Percentiles rank a stretch among this genome's conserved stretches.
These are phyloP conservation scores for Bembecia ichneumoniformis DNA, from an alignment of 2,888 invertebrate species.

Conservation along the genomic window DNA sequence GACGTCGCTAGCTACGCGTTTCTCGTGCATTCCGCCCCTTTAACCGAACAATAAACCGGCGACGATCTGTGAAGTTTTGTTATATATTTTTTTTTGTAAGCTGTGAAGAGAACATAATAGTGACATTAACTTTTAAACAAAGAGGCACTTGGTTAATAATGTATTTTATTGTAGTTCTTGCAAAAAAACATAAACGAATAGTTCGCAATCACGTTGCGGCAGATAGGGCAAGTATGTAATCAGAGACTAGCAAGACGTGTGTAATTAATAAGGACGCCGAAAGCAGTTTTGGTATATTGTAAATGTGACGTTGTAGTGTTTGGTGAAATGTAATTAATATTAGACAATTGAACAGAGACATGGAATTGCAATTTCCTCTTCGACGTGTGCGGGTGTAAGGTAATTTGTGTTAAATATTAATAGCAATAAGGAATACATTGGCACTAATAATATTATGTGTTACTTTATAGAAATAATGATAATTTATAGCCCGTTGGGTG, in stretches of 20 bases:
- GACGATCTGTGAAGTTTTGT: slow-evolving; percentile 54
- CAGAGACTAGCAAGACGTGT: slow-evolving; percentile 12
- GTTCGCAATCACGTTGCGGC: slow-evolving; percentile 28
- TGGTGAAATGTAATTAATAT: slow-evolving; percentile 38
- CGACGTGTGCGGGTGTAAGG: slow-evolving; percentile 23
- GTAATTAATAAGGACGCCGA: slow-evolving; percentile 22
- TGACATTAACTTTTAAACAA: slow-evolving; percentile 41
- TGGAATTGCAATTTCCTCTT: slow-evolving; percentile 37
- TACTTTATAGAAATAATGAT: no score
- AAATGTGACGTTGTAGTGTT: slow-evolving; percentile 43
- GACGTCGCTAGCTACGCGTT: slow-evolving; percentile 40
- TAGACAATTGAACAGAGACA: slow-evolving; percentile 33
- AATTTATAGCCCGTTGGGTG: no score
- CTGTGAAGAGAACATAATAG: slow-evolving; percentile 54
- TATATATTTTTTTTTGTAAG: slow-evolving; percentile 46
- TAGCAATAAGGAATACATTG: background rate
- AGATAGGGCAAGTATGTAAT: slow-evolving; percentile 27
- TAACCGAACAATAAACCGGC: slow-evolving; percentile 50
- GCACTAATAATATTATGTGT: background rate
- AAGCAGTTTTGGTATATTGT: slow-evolving; percentile 22
- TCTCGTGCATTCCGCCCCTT: slow-evolving; percentile 22
- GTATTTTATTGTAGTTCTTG: slow-evolving; percentile 34
- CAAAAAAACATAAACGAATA: slow-evolving; percentile 19
- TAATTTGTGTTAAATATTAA: slow-evolving; percentile 16
- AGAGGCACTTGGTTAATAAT: slow-evolving; percentile 37